phyloP scores from a whole-genome alignment of 2,797 vertebrate genomes.

The Odontamblyopus lacepedii region DNA sequence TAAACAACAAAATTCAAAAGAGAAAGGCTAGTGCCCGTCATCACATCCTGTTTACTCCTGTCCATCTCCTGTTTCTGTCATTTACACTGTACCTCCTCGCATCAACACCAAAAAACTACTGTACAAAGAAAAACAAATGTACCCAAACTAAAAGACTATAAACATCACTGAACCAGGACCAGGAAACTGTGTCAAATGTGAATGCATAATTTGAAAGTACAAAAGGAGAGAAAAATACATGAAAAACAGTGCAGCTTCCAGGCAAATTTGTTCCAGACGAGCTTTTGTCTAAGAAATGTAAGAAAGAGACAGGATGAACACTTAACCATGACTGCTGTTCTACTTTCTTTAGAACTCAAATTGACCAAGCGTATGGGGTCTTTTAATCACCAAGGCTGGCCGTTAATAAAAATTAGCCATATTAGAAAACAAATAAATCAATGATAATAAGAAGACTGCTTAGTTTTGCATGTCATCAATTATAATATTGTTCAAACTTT shows the following conservation, averaged over 20 bases:
- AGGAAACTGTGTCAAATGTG: not conserved
- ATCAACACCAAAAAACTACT: conserved; percentile 43
- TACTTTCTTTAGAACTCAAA: too few relatives aligned
- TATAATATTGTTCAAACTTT: too few relatives aligned
- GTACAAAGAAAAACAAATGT: conserved; percentile 22
- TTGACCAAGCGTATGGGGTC: too few relatives aligned
- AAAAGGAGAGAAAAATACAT: not conserved
- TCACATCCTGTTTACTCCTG: conserved; percentile 21
- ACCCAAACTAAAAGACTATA: conserved; percentile 25
- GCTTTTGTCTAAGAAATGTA: not conserved
- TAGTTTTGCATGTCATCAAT: too few relatives aligned
- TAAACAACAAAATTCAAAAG: conserved; percentile 17
- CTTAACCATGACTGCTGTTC: too few relatives aligned
- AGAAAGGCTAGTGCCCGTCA: conserved; percentile 18
- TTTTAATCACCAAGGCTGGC: too few relatives aligned
- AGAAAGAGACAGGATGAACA: not conserved
- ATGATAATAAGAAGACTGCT: too few relatives aligned
- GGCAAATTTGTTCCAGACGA: not conserved
- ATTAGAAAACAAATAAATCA: too few relatives aligned
- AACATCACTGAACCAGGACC: not conserved
- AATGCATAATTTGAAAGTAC: not conserved
- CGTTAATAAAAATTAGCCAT: too few relatives aligned
- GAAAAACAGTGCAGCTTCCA: not conserved
- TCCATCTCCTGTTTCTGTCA: not conserved
- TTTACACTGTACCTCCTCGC: conserved; percentile 24